Base-by-base conservation (phyloP, 2,797 vertebrate species). In the Rhinoraja longicauda region DNA sequence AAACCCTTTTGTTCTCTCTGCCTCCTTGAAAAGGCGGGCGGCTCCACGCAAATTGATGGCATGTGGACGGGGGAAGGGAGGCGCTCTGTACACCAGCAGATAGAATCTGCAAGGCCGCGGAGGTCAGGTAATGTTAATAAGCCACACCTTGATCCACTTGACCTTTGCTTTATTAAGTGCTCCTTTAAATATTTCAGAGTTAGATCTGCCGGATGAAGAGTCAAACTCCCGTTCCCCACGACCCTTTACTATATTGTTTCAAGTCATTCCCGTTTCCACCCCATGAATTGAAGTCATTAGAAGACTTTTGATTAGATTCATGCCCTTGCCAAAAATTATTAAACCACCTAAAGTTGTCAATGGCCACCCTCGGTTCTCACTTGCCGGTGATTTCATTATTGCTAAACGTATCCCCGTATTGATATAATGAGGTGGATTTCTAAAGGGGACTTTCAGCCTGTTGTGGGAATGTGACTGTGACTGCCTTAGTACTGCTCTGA, bases 51-150 rank as follows among this genome's bases (percentile, higher is more conserved):
- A 92, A 92, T 92, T 92, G 90, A 92, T 92, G 90, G 70, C 70
- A 92, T 92, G 90, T 92, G 90, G 90, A 17, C 26, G 90, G 90
- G 90, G 90, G 90, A 92, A 92, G 90, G 90, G 90, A 67, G 29
- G 24, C 70, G 24, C 70, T 73, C 39, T 73, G 84, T 36, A 36
- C 59, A 67, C n/a, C 84, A 88, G 90, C 64, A 92, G 90, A 92
- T 92, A 92, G 75, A 75, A 92, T 92, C 90, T 92, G 90, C 39
- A 6, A 92, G 90, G 90, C 70, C 90, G 92, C 92, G 90, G 90
- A 92, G 90, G 90, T 92, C 75, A 92, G 90, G 90, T 92, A 92
- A 92, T 92, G 90, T 92, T 92, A 92, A 92, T 92, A 92, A 92
- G 90, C 70, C 90, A 70, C 90, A 92, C 90, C 90, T 92, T 92